phyloP scores from a whole-genome alignment of 2,888 invertebrate species.

The Eupithecia insigniata region DNA sequence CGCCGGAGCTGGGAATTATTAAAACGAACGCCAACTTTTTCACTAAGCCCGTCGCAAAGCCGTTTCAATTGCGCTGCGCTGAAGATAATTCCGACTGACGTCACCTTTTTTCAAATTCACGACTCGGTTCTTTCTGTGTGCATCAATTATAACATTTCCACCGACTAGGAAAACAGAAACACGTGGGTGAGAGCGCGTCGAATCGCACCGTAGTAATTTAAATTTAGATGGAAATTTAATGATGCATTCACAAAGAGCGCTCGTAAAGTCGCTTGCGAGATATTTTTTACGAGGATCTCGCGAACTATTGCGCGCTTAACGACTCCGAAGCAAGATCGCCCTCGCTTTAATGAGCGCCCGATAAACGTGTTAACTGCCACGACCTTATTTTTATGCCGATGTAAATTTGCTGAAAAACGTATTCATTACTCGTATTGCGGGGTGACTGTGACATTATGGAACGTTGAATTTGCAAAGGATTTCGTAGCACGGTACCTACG shows the following conservation, averaged over 20 bases:
- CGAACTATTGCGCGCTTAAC: constrained; percentile 85
- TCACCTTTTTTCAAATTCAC: constrained; percentile 84
- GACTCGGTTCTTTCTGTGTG: constrained; percentile 81
- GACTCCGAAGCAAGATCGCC: constrained; percentile 84
- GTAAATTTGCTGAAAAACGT: constrained; percentile 82
- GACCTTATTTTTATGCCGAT: constrained; percentile 83
- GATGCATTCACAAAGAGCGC: constrained; percentile 84
- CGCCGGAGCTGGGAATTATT: constrained; percentile 84
- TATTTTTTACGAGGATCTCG: constrained; percentile 85
- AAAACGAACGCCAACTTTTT: constrained; percentile 85
- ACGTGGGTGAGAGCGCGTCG: constrained; percentile 79
- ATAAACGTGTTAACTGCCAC: constrained; percentile 84
- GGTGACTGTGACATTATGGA: constrained; percentile 56
- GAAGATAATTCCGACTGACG: constrained; percentile 84
- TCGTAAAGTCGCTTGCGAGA: constrained; percentile 84
- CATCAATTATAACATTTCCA: constrained; percentile 84
- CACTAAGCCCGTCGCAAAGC: constrained; percentile 84
- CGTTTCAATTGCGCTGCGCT: constrained; percentile 85
- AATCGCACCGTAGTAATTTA: constrained; percentile 81
- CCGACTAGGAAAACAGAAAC: constrained; percentile 83
- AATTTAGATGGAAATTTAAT: constrained; percentile 85
- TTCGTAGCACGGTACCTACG: constrained; percentile 45
- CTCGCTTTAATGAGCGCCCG: constrained; percentile 84
- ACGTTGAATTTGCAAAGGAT: constrained; percentile 55
- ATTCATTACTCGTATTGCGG: constrained; percentile 77